These are phyloP conservation scores for Rhogogaster chlorosoma DNA, from an alignment of 2,888 invertebrate genomes.

Conservation along the genomic window DNA sequence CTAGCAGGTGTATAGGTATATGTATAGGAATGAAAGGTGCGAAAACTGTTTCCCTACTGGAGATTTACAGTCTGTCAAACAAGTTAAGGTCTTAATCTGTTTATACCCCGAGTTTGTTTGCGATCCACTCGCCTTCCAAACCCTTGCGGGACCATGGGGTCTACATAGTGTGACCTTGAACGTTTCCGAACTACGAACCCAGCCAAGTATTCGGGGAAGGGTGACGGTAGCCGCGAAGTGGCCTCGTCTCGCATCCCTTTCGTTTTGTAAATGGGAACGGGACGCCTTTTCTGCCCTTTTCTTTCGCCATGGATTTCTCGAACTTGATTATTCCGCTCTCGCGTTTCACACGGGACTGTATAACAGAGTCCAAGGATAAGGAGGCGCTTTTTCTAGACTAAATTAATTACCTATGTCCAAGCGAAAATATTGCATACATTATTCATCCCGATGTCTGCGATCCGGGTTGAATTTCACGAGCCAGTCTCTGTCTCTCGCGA, in stretches of 20 bases:
- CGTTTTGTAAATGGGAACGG: neutral
- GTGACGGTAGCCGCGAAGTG: neutral
- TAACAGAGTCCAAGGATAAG: neutral
- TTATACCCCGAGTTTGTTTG: constrained; percentile 30
- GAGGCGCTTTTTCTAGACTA: neutral
- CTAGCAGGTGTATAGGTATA: neutral
- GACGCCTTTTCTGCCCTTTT: neutral
- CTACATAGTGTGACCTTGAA: constrained; percentile 18
- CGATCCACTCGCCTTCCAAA: constrained; percentile 25
- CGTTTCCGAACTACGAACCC: neutral
- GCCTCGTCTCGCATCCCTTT: constrained; percentile 11
- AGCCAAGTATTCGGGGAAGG: neutral
- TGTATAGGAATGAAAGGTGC: neutral
- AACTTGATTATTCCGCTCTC: neutral
- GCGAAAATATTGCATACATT: neutral
- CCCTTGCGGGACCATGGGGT: constrained; percentile 4
- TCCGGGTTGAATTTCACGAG: neutral
- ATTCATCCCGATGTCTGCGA: neutral
- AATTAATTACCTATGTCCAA: neutral
- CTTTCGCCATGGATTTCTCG: neutral
- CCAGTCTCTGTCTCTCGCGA: neutral
- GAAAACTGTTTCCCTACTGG: neutral
- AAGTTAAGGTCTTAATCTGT: constrained; percentile 40
- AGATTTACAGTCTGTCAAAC: constrained; percentile 34
- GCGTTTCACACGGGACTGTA: neutral